Evolutionary conservation across 2,113 vertebrate genomes (phyloP), one percentile per base, ranked within the genome.

Genomic region (Tympanuchus pallidicinctus): DNA sequence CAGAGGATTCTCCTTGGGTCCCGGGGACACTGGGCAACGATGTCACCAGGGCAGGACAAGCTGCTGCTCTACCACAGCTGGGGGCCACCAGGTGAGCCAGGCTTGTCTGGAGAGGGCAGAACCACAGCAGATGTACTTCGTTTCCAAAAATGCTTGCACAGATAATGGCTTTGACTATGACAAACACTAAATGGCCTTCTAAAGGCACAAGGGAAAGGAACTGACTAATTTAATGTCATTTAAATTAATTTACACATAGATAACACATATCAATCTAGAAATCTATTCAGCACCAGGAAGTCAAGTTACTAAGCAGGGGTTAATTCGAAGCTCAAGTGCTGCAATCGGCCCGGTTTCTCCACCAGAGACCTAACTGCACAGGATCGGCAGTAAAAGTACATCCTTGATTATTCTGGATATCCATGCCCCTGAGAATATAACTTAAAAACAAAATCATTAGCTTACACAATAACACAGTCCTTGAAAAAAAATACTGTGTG

Each of bases 371-470:
- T 72, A 61, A 57, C 36, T 74, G 57, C 57, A 63, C 61, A 43
- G 74, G 77, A 90, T 69, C 10, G 0, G 78, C 63, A 88, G 38
- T 76, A 86, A 94, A 85, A 82, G 79, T 32, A 76, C 70, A 74
- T 75, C 77, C 94, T 96, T 0, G 13, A 95, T 95, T 92, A 90
- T 71, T 52, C 57, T 65, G 59, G 80, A 69, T 86, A 73, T 73
- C 48, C 57, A 21, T 47, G 11, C 47, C 63, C 81, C 60, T 61
- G 89, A 92, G 96, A 92, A 92, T 56, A 67, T 67, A 95, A 83
- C 93, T 93, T 90, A 64, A 88, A 94, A 96, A 70, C 95, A 88
- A 94, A 95, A 94, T 69, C 95, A 92, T 91, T 66, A 92, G 65
- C 82, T 90, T 94, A 85, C n/a, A 72, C 72, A 84, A 89, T 78